Evolutionary conservation across 2,888 invertebrate genomes (phyloP).

Genomic region (Conomelus anceps): DNA sequence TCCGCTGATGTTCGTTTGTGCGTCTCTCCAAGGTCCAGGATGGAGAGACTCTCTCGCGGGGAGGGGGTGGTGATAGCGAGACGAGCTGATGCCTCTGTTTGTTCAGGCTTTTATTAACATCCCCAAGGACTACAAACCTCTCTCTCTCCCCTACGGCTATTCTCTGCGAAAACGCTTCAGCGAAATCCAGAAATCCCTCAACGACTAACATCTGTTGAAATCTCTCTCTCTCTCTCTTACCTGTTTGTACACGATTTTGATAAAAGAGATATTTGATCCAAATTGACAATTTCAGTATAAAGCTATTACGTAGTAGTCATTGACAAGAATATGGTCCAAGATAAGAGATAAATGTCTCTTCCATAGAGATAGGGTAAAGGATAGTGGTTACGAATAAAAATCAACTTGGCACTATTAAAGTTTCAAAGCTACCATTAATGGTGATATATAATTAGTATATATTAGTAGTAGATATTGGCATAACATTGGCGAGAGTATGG

Average conservation of each 20-base stretch:
- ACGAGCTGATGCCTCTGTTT: background rate
- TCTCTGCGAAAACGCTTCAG: background rate
- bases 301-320: too few relatives aligned
- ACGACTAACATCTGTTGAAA: background rate
- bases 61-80: background rate
- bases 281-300: background rate
- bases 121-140: conserved; percentile 8
- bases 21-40: background rate
- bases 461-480: too few relatives aligned
- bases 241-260: background rate
- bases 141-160: background rate
- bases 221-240: background rate
- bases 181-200: background rate
- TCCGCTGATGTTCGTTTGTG: background rate
- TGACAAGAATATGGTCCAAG: too few relatives aligned
- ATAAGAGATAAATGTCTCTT: too few relatives aligned
- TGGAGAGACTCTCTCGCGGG: background rate
- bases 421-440: too few relatives aligned
- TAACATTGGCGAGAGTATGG: too few relatives aligned
- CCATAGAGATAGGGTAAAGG: too few relatives aligned
- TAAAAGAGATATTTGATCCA: background rate
- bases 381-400: too few relatives aligned
- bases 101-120: conserved; percentile 1
- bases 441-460: too few relatives aligned
- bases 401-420: too few relatives aligned